These are phyloP conservation scores for Sarcophaga caerulescens DNA, from an alignment of 2,888 invertebrate species.

Conservation along the genomic window DNA sequence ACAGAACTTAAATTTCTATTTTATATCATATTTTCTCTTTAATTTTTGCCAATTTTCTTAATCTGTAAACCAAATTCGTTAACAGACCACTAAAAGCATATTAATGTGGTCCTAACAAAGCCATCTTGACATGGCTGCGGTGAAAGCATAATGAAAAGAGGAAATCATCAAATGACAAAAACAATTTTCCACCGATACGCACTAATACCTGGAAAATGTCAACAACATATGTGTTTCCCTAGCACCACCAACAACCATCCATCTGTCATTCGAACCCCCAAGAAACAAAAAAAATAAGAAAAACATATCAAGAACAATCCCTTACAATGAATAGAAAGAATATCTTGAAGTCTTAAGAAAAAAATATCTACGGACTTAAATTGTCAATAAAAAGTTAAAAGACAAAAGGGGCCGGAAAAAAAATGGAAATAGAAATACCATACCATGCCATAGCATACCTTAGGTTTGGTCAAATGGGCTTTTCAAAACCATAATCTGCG, in stretches of 20 bases:
- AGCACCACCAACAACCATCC: not conserved
- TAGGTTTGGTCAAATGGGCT: not conserved
- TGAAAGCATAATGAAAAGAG: conserved; percentile 2
- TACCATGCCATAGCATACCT: not conserved
- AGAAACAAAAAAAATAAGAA: no score
- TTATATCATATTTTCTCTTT: no score
- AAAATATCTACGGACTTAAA: conserved; percentile 30
- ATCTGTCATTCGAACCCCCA: not conserved
- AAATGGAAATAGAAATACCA: not conserved
- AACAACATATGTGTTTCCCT: conserved; percentile 30
- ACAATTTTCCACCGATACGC: conserved; percentile 59
- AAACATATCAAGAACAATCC: not conserved
- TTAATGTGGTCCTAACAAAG: conserved; percentile 3
- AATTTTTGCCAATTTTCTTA: no score
- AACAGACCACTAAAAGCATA: not conserved
- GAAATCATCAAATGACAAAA: conserved; percentile 48
- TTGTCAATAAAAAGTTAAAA: conserved; percentile 31
- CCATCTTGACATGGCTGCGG: not conserved
- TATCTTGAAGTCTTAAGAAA: conserved; percentile 26
- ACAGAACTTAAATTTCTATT: no score
- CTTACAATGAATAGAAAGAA: not conserved
- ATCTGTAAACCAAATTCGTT: no score
- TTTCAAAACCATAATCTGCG: not conserved
- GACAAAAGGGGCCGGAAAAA: not conserved
- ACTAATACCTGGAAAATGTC: conserved; percentile 62